Base-by-base conservation (phyloP, 2,888 invertebrate species). In the Taphrorychus bicolor region DNA sequence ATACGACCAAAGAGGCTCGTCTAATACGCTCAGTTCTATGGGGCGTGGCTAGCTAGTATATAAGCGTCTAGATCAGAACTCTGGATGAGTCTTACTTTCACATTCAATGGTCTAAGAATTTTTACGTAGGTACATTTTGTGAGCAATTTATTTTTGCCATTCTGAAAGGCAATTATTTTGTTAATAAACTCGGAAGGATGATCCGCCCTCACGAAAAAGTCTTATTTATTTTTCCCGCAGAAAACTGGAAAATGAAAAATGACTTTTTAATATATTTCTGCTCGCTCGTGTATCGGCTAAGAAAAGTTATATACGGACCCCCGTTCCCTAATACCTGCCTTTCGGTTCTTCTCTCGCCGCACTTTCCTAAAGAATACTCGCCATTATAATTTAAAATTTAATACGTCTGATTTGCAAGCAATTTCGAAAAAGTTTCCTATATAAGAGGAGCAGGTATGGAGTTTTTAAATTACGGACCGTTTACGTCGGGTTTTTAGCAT, bases 311-410 rank as follows among this genome's bases (percentile, higher is more conserved):
- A 59, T 56, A 60, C 66, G 51, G 65, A 19, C 32, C 42, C 18
- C 60, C 56, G 54, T 59, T 66, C 53, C 60, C 56, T 66, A 66
- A 66, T 66, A 66, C 66, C 66, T 22, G 49, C 54, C 59, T 23
- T 59, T 66, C 66, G 66, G 66, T 66, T 59, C 56, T 63, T 40
- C 56, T 63, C 54, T 56, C 54, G 19, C 59, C 65, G 65, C 58
- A 65, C 24, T 75, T 73, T 71, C 72, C 75, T 74, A 76, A 77
- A 73, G 77, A 77, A 71, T 70, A 73, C 66, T 67, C 70, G 66
- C 70, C 71, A 73, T 74, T 74, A 72, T 73, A 74, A 74, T 75
- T 75, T 74, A 75, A 74, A 74, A 74, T 75, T 75, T 74, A 73
- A 75, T 74, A 73, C 74, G 69, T 71, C 71, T 71, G 72, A 74